Evolutionary conservation across 2,888 invertebrate genomes (phyloP), one percentile per base, ranked within the genome.

Genomic region (Ferdinandea cuprea): DNA sequence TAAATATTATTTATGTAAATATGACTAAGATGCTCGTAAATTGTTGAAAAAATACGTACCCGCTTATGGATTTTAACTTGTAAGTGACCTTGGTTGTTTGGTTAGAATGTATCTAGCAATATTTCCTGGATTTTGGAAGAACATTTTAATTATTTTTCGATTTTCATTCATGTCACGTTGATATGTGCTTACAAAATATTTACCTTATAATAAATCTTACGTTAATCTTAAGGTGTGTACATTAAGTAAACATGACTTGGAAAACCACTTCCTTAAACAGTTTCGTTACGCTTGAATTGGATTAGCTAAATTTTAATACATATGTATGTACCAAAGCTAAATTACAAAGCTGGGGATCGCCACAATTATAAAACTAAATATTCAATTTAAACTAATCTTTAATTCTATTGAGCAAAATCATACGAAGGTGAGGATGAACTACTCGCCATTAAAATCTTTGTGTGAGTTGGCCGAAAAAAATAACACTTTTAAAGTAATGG

Each of bases 71-170:
- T 40, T 40, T 7, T 13, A 11, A 44, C 8, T 1, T 19, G 44
- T 44, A 19, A 19, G 19, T 11, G n/a, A 28, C 48, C 48, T 48
- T 48, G 13, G 13, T 5, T 25, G 25, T 25, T 25, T 48, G 7
- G 25, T 25, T 25, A 25, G 7, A 3, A 6, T 25, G 25, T 5
- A 28, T n/a, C 25, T 48, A 48, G 5, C 25, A 48, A 48, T 48
- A 48, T 25, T 44, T 44, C 44, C 44, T 44, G 44, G 15, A n/a
- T 44, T 48, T 48, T 25, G 11, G 15, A 11, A 48, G n/a, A 40
- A 48, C 48, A 1, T 5, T 25, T 19, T 25, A 48, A 13, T 48
- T 35, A 28, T 21, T n/a, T 59, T 15, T 7, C 9, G 2, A 15
- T 1, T 4, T 13, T 11, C 1, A 28, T 25, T 25, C 25, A 25